Base-by-base conservation (phyloP, 2,797 vertebrate genomes). In the Darevskia nairensis region DNA sequence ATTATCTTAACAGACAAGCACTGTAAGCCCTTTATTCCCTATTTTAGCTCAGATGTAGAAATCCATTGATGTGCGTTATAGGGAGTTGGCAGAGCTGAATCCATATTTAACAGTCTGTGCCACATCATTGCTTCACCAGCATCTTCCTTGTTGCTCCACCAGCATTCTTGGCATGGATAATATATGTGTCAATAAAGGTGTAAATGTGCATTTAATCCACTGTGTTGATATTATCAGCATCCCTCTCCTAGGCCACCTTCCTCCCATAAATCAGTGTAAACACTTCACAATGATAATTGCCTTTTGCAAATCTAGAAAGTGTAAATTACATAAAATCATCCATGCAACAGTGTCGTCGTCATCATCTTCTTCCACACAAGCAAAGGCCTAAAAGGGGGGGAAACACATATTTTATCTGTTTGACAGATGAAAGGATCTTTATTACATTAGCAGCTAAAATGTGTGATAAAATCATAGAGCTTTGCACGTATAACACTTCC, bases 151-250 rank as follows among this genome's bases (percentile, higher is more conserved):
- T 94, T 89, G 95, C 89, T 96, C 96, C 95, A 95, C 93, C 85
- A 94, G 91, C 92, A 94, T 96, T 96, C 96, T 95, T 95, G 96
- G 95, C 95, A 95, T 88, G 0, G 90, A 91, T 95, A 96, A 97
- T 96, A 96, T 96, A 95, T 96, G 94, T 91, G 95, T 96, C 96
- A 96, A 94, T 96, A 97, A 95, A 96, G 89, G 92, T 93, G 95
- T 95, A 96, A 97, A 95, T 91, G 95, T 96, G 96, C 95, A 96
- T 95, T 91, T 97, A 96, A 97, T 97, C 96, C 97, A 94, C 89
- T 59, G 87, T 89, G 93, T 96, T 93, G 93, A 95, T 94, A 95
- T 89, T 94, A 96, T 96, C 96, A 96, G 95, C 96, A 96, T 97
- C 93, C 95, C 96, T 96, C 95, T 96, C 94, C 82, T 29, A 92